Evolutionary conservation across 1,140 invertebrate genomes (phyloP).

Genomic region (Chironomus striatipennis): DNA sequence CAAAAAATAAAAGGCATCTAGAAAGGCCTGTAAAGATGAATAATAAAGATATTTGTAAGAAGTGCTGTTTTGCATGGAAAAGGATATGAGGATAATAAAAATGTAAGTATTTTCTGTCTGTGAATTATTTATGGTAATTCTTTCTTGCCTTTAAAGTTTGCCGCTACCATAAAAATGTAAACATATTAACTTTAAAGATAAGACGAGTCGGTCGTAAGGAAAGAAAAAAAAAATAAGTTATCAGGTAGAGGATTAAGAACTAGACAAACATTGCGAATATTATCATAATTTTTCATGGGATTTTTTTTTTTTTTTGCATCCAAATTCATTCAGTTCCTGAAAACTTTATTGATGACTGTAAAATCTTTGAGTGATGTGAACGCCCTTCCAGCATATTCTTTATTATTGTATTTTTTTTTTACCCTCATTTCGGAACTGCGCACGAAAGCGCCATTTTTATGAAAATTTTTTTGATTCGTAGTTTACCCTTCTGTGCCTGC

Average conservation of each 20-base stretch:
- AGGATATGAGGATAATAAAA: background rate
- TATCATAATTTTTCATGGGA: background rate
- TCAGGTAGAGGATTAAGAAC: background rate
- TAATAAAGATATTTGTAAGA: background rate
- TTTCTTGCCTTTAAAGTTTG: background rate
- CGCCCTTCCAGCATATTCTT: background rate
- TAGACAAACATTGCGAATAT: background rate
- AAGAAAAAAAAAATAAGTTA: background rate
- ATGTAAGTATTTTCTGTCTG: background rate
- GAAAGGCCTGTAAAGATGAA: background rate
- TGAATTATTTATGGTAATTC: background rate
- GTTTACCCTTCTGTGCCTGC: constrained; percentile 2
- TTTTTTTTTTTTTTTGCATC: background rate
- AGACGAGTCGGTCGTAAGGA: background rate
- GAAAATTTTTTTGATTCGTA: constrained; percentile 3
- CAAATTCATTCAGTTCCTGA: no score
- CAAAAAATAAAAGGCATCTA: background rate
- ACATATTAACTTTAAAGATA: background rate
- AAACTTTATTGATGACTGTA: no score
- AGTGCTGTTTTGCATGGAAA: background rate
- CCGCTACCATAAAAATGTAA: constrained; percentile 1
- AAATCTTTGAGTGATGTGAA: background rate
- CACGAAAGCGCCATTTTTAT: constrained; percentile 11
- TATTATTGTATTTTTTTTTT: background rate
- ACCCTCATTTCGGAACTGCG: constrained; percentile 11